Evolutionary conservation across 2,888 invertebrate species (phyloP), one percentile per base, ranked within the genome.

Genomic region (Trilocha varians): DNA sequence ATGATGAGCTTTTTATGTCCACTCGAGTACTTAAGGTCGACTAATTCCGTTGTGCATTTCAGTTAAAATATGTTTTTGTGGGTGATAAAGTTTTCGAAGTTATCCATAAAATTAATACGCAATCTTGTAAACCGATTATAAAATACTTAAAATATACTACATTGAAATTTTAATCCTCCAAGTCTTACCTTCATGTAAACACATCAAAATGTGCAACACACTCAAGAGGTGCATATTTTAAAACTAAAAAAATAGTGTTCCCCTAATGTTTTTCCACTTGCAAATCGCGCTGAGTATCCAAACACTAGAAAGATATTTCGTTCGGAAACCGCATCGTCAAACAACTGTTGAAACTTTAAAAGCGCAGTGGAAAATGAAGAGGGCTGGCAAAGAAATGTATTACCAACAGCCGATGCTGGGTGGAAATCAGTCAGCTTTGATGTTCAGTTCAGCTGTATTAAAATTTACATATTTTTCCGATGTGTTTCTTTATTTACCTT

Each of bases 401-500:
- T 53, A 59, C 59, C 62, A 62, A 48, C 48, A 49, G 56, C 57
- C 46, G 36, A 57, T 57, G 57, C 45, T 46, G 45, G 52, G 63
- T 50, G 64, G 62, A 65, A 71, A 71, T 70, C 70, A 66, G 59
- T 57, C 59, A 46, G 50, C 84, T 84, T 83, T 85, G 83, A 84
- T 84, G 78, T 77, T 55, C 52, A 57, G 59, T 65, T 61, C 59
- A 51, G 65, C 59, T 65, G 70, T 65, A 73, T 80, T 78, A 76
- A 66, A 78, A 85, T 85, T 84, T 82, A 83, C 85, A 85, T 84
- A 83, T 76, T 74, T 77, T 67, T 25, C 70, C 44, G 56, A 54
- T 56, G 50, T 53, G 58, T 67, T 65, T 68, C 67, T 25, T 11
- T 70, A 73, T 83, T 79, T 73, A 69, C 60, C 47, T 68, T 67